These are phyloP conservation scores for Sebastes itinus DNA, from an alignment of 2,797 vertebrate genomes.

Conservation along the genomic window DNA sequence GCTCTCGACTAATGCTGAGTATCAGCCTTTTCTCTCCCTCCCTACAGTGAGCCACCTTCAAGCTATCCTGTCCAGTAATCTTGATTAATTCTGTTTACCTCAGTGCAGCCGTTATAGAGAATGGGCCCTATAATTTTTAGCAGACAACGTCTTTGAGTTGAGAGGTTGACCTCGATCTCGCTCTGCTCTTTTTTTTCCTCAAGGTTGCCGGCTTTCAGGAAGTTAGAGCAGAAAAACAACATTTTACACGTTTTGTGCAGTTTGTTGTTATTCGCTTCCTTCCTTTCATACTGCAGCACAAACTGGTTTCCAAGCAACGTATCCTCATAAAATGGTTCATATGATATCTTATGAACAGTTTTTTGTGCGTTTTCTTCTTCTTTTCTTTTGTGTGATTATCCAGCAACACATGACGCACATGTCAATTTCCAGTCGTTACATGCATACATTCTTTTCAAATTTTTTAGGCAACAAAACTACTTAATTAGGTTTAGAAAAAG, in stretches of 20 bases:
- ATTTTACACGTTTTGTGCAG: neutral
- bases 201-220: constrained; percentile 30
- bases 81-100: constrained; percentile 82
- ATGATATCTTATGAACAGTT: no score
- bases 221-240: neutral
- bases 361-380: no score
- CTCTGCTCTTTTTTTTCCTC: constrained; percentile 8
- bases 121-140: constrained; percentile 60
- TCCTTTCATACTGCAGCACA: neutral
- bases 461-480: no score
- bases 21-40: constrained; percentile 33
- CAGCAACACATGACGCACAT: no score
- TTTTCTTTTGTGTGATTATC: no score
- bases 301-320: neutral
- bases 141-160: constrained; percentile 38
- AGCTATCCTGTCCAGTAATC: constrained; percentile 64
- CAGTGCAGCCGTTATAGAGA: constrained; percentile 53
- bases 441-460: no score
- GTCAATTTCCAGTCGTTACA: no score
- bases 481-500: no score
- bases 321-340: no score
- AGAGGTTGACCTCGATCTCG: constrained; percentile 33
- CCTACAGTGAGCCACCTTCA: constrained; percentile 48
- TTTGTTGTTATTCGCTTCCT: neutral
- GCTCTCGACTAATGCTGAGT: constrained; percentile 26